phyloP scores from a whole-genome alignment of 2,113 vertebrate genomes.

The Solea solea region DNA sequence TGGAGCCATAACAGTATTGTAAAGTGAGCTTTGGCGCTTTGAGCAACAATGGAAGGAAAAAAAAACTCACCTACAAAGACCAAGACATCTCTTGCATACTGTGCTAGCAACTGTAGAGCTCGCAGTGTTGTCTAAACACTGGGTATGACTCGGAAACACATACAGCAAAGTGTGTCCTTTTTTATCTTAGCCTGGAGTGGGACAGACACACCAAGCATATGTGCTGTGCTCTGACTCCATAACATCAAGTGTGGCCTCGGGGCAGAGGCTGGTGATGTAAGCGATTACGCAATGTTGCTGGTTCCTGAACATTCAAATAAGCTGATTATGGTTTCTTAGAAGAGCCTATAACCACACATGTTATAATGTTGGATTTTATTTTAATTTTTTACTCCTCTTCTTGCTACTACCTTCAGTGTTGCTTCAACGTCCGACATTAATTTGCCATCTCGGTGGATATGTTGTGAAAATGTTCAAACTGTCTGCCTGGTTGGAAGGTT shows the following conservation, averaged over 20 bases:
- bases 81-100: not conserved
- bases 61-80: too few species aligned
- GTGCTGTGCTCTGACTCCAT: slow-evolving; percentile 41
- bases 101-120: not conserved
- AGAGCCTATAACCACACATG: too few species aligned
- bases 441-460: too few species aligned
- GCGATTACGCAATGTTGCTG: slow-evolving; percentile 70
- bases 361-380: too few species aligned
- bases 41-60: too few species aligned
- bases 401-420: too few species aligned
- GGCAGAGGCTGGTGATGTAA: slow-evolving; percentile 73
- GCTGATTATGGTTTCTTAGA: slow-evolving; percentile 17
- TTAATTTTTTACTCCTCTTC: too few species aligned
- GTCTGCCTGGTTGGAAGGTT: not conserved
- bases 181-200: slow-evolving; percentile 26
- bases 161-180: slow-evolving; percentile 4
- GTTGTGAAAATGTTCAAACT: too few species aligned
- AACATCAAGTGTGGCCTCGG: slow-evolving; percentile 49
- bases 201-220: slow-evolving; percentile 13
- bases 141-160: not conserved
- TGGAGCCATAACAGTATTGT: too few species aligned
- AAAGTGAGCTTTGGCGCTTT: too few species aligned
- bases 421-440: too few species aligned
- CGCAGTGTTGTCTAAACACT: not conserved
- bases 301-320: slow-evolving; percentile 37